Evolutionary conservation across 30 jellyfish, hydroid and myxozoan genomes (phyloP).

Genomic region (Aurelia sp.): DNA sequence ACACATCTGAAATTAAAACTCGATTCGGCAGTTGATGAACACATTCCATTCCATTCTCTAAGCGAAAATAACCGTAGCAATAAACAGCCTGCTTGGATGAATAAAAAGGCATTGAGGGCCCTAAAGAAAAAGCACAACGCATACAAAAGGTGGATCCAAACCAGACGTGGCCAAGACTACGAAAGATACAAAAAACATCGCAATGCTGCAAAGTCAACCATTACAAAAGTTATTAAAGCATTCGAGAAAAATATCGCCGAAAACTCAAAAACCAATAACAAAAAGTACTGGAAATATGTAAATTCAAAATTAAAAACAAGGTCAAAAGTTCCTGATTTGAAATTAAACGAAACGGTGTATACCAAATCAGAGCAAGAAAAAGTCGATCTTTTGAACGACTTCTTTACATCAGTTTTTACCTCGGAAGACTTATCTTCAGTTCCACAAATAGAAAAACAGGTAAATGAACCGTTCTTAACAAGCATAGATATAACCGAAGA

Average conservation of each 20-base stretch:
- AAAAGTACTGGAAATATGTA: background rate
- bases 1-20: background rate
- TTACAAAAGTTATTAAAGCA: no score
- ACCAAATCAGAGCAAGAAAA: slow-evolving; percentile 15
- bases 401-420: slow-evolving; percentile 3
- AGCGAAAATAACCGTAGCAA: background rate
- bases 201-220: no score
- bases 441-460: background rate
- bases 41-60: background rate
- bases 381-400: background rate
- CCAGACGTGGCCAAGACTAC: no score
- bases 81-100: no score
- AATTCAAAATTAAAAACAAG: background rate
- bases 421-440: slow-evolving; percentile 2
- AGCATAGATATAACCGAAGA: no score
- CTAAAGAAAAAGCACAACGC: no score
- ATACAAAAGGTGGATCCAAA: no score
- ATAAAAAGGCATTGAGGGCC: no score
- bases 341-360: background rate
- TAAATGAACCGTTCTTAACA: background rate
- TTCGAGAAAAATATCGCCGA: no score
- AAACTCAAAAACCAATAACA: background rate
- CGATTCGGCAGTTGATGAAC: background rate
- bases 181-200: no score
- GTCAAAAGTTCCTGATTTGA: slow-evolving; percentile 4